Percentiles rank a stretch among this genome's conserved stretches.
phyloP scores from a whole-genome alignment of 1,140 invertebrate genomes.

The Daktulosphaira vitifoliae region DNA sequence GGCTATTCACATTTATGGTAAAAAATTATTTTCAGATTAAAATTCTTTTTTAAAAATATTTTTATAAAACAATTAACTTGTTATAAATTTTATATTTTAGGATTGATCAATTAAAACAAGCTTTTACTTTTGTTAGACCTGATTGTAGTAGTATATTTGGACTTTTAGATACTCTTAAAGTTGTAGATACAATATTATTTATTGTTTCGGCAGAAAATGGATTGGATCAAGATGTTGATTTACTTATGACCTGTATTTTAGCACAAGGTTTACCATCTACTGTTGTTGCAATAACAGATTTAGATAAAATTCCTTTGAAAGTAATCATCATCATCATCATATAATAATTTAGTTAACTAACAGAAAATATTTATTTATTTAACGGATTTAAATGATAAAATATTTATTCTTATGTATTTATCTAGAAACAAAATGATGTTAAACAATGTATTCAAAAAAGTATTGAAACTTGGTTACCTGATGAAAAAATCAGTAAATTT shows the following conservation, averaged over 20 bases:
- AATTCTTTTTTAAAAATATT: conserved; percentile 22
- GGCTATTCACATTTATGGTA: conserved; percentile 66
- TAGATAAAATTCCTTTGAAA: conserved; percentile 59
- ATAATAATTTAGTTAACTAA: background rate
- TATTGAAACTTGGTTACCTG: conserved; percentile 67
- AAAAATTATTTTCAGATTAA: no score
- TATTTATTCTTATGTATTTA: conserved; percentile 25
- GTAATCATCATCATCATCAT: conserved; percentile 34
- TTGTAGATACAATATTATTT: conserved; percentile 72
- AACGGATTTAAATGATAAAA: no score
- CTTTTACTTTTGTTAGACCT: conserved; percentile 68
- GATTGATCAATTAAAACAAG: conserved; percentile 68
- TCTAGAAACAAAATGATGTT: conserved; percentile 57
- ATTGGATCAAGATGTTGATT: conserved; percentile 62
- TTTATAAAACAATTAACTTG: background rate
- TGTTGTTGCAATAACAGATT: conserved; percentile 64
- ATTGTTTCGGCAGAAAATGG: conserved; percentile 58
- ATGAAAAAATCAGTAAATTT: conserved; percentile 68
- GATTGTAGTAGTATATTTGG: conserved; percentile 60
- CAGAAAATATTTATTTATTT: background rate
- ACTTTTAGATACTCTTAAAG: conserved; percentile 72
- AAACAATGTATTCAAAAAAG: conserved; percentile 68
- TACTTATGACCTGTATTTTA: conserved; percentile 60
- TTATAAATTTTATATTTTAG: conserved; percentile 25
- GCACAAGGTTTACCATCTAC: conserved; percentile 77